These are phyloP conservation scores for Samia ricini DNA, from an alignment of 1,140 invertebrate genomes.

Conservation along the genomic window DNA sequence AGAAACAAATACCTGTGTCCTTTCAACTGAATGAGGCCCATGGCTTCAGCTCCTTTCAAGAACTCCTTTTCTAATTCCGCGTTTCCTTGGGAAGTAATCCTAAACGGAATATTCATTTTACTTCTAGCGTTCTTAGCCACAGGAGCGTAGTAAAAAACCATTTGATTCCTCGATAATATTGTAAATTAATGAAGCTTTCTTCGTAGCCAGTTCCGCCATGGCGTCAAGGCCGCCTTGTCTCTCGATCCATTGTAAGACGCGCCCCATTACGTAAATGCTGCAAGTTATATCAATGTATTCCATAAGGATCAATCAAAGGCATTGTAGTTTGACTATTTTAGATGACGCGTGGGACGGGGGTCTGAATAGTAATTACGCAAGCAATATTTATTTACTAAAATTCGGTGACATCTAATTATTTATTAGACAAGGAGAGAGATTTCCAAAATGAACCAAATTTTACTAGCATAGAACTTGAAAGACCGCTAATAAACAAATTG, in stretches of 20 bases:
- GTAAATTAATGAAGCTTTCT: conserved; percentile 91
- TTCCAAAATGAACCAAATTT: no score
- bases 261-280: conserved; percentile 95
- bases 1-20: conserved; percentile 88
- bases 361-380: no score
- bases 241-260: conserved; percentile 96
- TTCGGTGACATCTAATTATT: no score
- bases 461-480: no score
- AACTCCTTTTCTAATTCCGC: conserved; percentile 93
- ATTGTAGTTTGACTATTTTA: no score
- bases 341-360: no score
- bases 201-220: conserved; percentile 85
- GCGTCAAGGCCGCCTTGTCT: conserved; percentile 89
- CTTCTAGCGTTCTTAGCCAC: conserved; percentile 83
- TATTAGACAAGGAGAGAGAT: no score
- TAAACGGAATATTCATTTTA: conserved; percentile 96
- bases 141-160: conserved; percentile 92
- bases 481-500: no score
- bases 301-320: background rate
- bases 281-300: conserved; percentile 32
- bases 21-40: conserved; percentile 93
- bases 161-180: conserved; percentile 90
- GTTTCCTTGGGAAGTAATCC: conserved; percentile 84
- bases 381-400: no score
- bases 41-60: conserved; percentile 85